Evolutionary conservation across 2,113 vertebrate species (phyloP), one percentile per base, ranked within the genome.

Genomic region (Sclerurus mexicanus): DNA sequence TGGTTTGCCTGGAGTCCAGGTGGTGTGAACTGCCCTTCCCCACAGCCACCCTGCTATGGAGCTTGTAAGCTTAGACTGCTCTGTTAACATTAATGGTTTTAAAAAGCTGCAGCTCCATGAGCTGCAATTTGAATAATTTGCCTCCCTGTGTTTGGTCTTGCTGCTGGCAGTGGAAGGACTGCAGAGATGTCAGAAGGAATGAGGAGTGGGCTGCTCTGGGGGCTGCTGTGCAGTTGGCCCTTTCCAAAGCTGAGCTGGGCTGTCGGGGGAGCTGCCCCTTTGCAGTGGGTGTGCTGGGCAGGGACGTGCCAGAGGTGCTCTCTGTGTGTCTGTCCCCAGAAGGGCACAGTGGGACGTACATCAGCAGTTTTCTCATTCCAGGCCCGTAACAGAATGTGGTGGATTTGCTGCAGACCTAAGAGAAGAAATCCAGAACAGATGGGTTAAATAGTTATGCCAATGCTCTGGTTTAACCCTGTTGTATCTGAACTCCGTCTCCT

Each of bases 11-110:
- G 14, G 31, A 18, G 46, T 33, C 47, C 24, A 53, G 46, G 74
- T 49, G 31, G 1, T 2, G 55, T 5, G 40, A 74, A 11, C 37
- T 71, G 85, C 56, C 60, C 39, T 33, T 81, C n/a, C 80, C 59
- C 53, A 13, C 68, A 40, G 87, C 62, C 9, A 2, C 55, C 47
- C 55, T 22, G 14, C 39, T 40, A 55, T 28, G 86, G 37, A 44
- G 59, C 58, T 27, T 16, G 67, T 50, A 33, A 46, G 77, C 78
- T 49, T 14, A 0, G n/a, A 72, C 40, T 77, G 0, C 2, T 28
- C 37, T 28, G 6, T 10, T 47, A 6, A 12, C 37, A 8, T 7
- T 3, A 4, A 24, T 16, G 0, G 25, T 10, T 42, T 18, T 2
- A 7, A 44, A 47, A 23, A n/a, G 18, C 47, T 63, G 66, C 71